Evolutionary conservation across 1,140 invertebrate species (phyloP), one percentile per base, ranked within the genome.

Genomic region (Antheraea mylitta): DNA sequence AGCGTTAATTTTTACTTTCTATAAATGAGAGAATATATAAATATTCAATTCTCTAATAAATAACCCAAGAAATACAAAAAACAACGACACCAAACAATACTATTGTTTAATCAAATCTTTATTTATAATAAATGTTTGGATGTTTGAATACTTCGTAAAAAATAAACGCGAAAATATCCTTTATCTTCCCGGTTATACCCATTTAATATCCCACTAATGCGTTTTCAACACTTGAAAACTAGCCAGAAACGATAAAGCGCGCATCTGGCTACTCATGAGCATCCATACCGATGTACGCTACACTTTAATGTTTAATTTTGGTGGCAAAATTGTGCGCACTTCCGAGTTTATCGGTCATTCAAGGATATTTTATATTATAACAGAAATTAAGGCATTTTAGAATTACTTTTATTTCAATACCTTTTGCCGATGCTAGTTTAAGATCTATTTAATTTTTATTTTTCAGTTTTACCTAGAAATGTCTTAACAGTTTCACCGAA

Each of bases 201-300:
- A 78, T 77, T 82, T 82, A 84, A 84, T 83, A 85, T 74, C 71
- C 79, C 80, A 79, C 79, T 89, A 89, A 90, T 90, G 86, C 82
- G 68, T 82, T 87, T 89, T 83, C 78, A 74, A 73, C 84, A 90
- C 88, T 90, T 87, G 88, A 90, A 83, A 89, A 90, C 84, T 87
- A 82, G 83, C 86, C 86, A 89, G 86, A 85, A 87, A 79, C 77
- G 87, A 89, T 89, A 89, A 86, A 87, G 78, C 70, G 77, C 73
- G 76, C 86, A 81, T 90, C 88, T 90, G 88, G 84, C 74, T 74
- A 78, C 82, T 87, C 75, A 75, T 73, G 71, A 78, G 69, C 78
- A 73, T 74, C 77, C 78, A 67, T 76, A 77, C 77, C 87, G 86
- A 86, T 87, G 80, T 83, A 90, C 80, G 77, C 85, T 75, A 77